Evolutionary conservation across 1,140 invertebrate species (phyloP).

Genomic region (Euura saliciscinereae): DNA sequence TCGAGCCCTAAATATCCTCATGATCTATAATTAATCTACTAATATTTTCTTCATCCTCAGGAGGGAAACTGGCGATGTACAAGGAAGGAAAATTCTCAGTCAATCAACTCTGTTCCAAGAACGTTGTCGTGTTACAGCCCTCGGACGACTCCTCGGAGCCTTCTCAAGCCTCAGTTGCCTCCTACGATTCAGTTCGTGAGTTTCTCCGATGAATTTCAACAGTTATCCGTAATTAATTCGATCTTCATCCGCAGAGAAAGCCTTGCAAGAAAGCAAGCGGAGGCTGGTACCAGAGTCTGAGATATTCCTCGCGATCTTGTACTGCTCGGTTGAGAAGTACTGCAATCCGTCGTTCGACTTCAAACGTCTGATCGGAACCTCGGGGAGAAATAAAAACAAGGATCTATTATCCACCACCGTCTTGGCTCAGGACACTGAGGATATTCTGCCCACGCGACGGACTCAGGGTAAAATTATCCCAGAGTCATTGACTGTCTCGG

Average conservation of each 20-base stretch:
- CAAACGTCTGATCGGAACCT: neutral
- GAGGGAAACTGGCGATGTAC: constrained; percentile 39
- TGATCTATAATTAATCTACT: neutral
- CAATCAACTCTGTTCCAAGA: constrained; percentile 51
- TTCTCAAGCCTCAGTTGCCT: constrained; percentile 57
- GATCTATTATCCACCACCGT: neutral
- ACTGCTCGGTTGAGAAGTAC: constrained; percentile 66
- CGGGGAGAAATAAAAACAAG: neutral
- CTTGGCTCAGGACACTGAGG: neutral
- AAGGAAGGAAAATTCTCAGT: constrained; percentile 57
- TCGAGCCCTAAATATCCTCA: constrained; percentile 21
- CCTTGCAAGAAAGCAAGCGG: constrained; percentile 34
- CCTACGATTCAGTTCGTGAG: constrained; percentile 54
- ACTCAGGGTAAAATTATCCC: neutral
- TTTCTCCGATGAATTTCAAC: neutral
- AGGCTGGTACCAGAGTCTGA: constrained; percentile 70
- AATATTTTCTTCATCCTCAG: neutral
- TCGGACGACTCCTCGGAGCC: constrained; percentile 36
- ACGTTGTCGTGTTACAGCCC: constrained; percentile 62
- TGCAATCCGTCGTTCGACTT: constrained; percentile 68
- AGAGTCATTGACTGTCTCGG: neutral
- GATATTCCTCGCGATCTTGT: constrained; percentile 69
- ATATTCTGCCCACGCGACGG: neutral
- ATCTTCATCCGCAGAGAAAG: constrained; percentile 54
- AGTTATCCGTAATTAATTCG: too few species aligned